Evolutionary conservation across 2,888 invertebrate genomes (phyloP).

Genomic region (Tipula confusa): DNA sequence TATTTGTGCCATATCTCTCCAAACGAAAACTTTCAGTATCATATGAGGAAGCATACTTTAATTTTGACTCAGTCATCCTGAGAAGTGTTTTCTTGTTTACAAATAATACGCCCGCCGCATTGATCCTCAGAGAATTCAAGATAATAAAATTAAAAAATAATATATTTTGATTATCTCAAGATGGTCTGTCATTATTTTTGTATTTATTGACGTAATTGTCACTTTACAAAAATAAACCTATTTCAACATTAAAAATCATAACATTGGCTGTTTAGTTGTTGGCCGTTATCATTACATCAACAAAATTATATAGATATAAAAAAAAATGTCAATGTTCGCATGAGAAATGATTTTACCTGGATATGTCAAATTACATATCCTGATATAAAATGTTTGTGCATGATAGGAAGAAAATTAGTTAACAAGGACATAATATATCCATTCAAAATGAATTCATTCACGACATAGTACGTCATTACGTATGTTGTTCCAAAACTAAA

Average conservation of each 20-base stretch:
- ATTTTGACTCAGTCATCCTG: no score
- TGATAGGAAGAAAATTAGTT: background rate
- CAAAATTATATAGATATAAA: no score
- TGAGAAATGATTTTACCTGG: background rate
- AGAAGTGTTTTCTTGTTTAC: no score
- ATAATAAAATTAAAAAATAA: background rate
- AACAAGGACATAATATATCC: background rate
- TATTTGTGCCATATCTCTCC: no score
- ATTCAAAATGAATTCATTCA: slow-evolving; percentile 20
- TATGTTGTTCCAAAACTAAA: background rate
- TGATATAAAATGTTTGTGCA: background rate
- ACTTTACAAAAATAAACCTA: background rate
- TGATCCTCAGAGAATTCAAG: no score
- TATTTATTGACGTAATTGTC: background rate
- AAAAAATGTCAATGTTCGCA: background rate
- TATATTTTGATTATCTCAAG: background rate
- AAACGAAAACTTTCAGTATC: no score
- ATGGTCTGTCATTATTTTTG: background rate
- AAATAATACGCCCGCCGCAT: no score
- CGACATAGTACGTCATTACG: background rate
- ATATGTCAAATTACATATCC: background rate
- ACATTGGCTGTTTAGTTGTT: background rate
- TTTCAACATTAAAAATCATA: background rate
- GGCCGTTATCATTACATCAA: background rate
- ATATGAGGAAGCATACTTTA: no score